Conservation (phyloP, 2,797 vertebrate species). For the Buceros bicornis region DNA sequence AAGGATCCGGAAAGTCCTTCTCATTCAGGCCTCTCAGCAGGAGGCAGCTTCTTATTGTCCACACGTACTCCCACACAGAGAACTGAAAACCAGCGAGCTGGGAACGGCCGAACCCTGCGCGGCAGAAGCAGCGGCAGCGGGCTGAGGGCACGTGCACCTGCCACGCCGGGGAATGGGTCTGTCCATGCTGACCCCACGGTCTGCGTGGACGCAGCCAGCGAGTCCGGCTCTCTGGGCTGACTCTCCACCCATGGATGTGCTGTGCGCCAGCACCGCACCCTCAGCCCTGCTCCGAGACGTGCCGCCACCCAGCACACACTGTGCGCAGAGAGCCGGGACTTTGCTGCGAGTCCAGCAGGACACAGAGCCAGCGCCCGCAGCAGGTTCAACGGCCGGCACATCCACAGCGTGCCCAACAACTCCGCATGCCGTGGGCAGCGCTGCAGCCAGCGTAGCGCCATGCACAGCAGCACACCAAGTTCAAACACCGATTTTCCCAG, state of each 20-base stretch:
- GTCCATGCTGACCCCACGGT: accelerated
- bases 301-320: background rate
- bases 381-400: background rate
- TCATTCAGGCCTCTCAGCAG: background rate
- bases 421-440: background rate
- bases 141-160: accelerated
- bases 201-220: accelerated
- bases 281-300: background rate
- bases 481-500: background rate
- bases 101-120: accelerated
- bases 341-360: background rate
- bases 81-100: background rate
- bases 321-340: accelerated
- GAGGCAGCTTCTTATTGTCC: background rate
- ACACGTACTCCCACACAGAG: background rate
- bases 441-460: background rate
- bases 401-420: background rate
- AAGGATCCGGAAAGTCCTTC: background rate
- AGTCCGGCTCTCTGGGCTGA: background rate
- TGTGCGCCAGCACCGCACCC: background rate
- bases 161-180: accelerated
- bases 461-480: background rate
- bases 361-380: background rate
- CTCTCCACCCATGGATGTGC: background rate
- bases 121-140: accelerated